phyloP scores from a whole-genome alignment of 1,140 invertebrate species.

The Ganaspis sp. region DNA sequence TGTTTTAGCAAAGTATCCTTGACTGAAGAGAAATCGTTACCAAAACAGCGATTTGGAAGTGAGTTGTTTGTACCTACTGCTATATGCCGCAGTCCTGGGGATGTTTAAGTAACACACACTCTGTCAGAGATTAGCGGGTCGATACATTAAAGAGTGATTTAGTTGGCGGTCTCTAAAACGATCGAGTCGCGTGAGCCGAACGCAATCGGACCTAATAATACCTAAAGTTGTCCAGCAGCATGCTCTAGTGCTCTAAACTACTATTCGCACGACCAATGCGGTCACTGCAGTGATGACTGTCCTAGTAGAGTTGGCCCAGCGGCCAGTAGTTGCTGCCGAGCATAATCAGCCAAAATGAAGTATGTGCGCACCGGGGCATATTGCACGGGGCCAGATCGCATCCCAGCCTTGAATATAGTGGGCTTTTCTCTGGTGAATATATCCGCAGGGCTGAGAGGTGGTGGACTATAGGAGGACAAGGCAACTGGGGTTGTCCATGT shows the following conservation, averaged over 20 bases:
- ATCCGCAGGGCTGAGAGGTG: neutral
- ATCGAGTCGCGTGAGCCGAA: slow-evolving; percentile 14
- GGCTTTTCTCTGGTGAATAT: slow-evolving; percentile 16
- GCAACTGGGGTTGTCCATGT: slow-evolving; percentile 42
- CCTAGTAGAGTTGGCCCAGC: slow-evolving; percentile 9
- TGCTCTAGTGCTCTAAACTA: neutral
- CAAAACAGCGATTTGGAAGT: neutral
- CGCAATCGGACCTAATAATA: slow-evolving; percentile 19
- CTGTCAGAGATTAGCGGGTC: slow-evolving; percentile 68
- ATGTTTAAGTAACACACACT: slow-evolving; percentile 51
- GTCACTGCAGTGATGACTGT: slow-evolving; percentile 7
- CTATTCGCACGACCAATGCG: neutral
- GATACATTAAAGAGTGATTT: slow-evolving; percentile 69
- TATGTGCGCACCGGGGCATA: slow-evolving; percentile 56
- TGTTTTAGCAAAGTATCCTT: neutral
- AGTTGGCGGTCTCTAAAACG: slow-evolving; percentile 54
- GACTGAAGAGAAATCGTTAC: neutral
- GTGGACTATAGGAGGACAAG: neutral
- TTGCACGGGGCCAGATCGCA: slow-evolving; percentile 46
- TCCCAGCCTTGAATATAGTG: slow-evolving; percentile 41
- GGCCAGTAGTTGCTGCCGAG: slow-evolving; percentile 50
- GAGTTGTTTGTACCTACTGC: neutral
- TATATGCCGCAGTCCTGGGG: too few species aligned
- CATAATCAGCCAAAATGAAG: slow-evolving; percentile 54
- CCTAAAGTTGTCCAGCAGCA: slow-evolving; percentile 23